phyloP scores from a whole-genome alignment of 2,113 vertebrate genomes.

The Pedionomus torquatus region DNA sequence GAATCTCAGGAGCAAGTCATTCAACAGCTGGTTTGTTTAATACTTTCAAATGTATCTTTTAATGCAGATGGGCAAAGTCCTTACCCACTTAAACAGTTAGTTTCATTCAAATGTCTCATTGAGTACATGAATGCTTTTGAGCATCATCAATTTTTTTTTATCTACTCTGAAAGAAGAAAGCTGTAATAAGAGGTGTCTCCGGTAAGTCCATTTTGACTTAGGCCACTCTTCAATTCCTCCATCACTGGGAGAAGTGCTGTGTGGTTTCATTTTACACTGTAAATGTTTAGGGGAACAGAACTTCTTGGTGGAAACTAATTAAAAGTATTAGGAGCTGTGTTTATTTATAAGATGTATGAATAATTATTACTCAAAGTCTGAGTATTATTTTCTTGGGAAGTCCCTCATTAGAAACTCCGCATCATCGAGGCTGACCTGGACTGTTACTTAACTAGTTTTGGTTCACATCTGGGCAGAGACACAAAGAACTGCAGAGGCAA shows the following conservation, averaged over 20 bases:
- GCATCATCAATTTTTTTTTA: not conserved
- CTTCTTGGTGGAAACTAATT: constrained; percentile 28
- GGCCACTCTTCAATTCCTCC: not conserved
- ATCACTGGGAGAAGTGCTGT: not conserved
- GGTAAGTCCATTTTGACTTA: not conserved
- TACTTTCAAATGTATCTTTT: not conserved
- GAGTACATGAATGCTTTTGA: not conserved
- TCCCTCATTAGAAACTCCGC: constrained; percentile 68
- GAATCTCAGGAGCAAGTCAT: not conserved
- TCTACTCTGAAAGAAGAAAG: not conserved
- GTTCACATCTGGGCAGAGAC: constrained; percentile 19
- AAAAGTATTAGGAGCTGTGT: constrained; percentile 33
- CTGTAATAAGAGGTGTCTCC: not conserved
- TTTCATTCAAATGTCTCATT: not conserved
- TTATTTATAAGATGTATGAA: constrained; percentile 58
- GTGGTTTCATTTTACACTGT: not conserved
- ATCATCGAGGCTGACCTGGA: constrained; percentile 55
- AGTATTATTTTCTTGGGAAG: constrained; percentile 69
- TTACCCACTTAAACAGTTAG: not conserved
- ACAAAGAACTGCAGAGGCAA: not conserved
- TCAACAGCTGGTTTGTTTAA: not conserved
- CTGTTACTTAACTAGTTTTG: constrained; percentile 61
- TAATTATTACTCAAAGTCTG: constrained; percentile 66
- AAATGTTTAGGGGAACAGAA: not conserved
- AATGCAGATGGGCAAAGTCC: not conserved